These are phyloP conservation scores for Nothobranchius furzeri DNA, from an alignment of 2,113 vertebrate species.

Conservation along the genomic window DNA sequence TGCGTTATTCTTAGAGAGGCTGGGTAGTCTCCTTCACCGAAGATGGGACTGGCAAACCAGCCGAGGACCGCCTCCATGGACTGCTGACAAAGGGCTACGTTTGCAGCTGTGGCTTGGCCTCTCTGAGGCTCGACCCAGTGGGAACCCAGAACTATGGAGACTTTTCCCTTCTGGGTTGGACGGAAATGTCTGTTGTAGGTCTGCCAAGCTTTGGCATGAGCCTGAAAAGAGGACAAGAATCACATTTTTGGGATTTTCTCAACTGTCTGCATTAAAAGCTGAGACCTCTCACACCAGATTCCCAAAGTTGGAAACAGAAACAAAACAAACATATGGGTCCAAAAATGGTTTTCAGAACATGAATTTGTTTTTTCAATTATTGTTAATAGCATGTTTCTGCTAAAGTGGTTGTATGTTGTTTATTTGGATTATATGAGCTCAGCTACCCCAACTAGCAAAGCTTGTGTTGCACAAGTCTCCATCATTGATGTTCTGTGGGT, in stretches of 20 bases:
- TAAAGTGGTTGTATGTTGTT: too few relatives aligned
- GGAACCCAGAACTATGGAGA: slow-evolving; percentile 92
- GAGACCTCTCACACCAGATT: too few relatives aligned
- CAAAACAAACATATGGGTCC: too few relatives aligned
- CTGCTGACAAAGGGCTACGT: slow-evolving; percentile 83
- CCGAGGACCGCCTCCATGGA: slow-evolving; percentile 89
- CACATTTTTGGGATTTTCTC: background rate
- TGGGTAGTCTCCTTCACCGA: slow-evolving; percentile 89
- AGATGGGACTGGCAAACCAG: slow-evolving; percentile 94
- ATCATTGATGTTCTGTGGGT: too few relatives aligned
- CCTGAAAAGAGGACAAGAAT: slow-evolving; percentile 75
- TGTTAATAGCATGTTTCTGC: too few relatives aligned
- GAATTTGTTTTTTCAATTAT: too few relatives aligned
- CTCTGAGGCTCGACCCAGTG: slow-evolving; percentile 92
- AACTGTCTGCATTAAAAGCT: background rate
- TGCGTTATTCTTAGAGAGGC: slow-evolving; percentile 79
- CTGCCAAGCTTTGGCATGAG: slow-evolving; percentile 92
- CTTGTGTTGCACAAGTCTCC: too few relatives aligned
- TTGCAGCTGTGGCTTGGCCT: slow-evolving; percentile 62
- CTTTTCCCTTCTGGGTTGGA: slow-evolving; percentile 81
- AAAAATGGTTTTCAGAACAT: too few relatives aligned
- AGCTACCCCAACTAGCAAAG: too few relatives aligned
- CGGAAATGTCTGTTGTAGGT: slow-evolving; percentile 85
- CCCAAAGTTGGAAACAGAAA: too few relatives aligned
- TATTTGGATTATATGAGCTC: too few relatives aligned